Evolutionary conservation across 2,113 vertebrate genomes (phyloP).

Genomic region (Clarias macrocephalus): DNA sequence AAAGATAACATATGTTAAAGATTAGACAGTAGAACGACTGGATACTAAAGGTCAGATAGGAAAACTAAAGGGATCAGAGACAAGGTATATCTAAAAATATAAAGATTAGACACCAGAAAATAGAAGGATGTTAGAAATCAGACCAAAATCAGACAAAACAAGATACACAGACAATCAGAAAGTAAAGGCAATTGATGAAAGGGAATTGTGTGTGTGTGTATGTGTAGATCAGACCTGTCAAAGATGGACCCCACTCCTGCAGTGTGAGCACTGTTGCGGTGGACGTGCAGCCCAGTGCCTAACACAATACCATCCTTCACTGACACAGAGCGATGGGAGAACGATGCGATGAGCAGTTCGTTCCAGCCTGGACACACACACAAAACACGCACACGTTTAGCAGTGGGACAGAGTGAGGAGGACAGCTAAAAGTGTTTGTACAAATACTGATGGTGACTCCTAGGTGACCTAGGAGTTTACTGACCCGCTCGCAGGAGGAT

Average conservation of each 20-base stretch:
- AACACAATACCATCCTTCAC: constrained; percentile 82
- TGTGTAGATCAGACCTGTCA: constrained; percentile 76
- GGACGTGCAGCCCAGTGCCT: constrained; percentile 80
- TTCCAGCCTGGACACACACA: constrained; percentile 76
- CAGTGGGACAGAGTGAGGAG: neutral
- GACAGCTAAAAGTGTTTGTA: neutral
- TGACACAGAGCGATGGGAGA: constrained; percentile 82
- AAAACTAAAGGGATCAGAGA: neutral
- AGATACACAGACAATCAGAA: neutral
- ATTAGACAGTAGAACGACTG: neutral
- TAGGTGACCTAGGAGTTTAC: neutral
- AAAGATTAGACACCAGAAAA: neutral
- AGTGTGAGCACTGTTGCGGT: constrained; percentile 82
- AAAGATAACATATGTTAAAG: neutral
- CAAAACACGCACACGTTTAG: neutral
- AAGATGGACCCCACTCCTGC: constrained; percentile 85
- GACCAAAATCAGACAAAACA: neutral
- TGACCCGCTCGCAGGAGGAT: constrained; percentile 92
- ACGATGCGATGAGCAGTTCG: constrained; percentile 83
- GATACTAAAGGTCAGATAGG: neutral
- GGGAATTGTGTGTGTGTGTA: neutral
- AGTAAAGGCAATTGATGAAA: neutral
- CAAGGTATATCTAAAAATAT: neutral
- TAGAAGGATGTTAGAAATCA: neutral
- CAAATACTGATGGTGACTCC: too few species aligned